Percentiles rank a stretch among this genome's conserved stretches.
Conservation (phyloP, 2,888 invertebrate genomes). For the Lapara coniferarum region DNA sequence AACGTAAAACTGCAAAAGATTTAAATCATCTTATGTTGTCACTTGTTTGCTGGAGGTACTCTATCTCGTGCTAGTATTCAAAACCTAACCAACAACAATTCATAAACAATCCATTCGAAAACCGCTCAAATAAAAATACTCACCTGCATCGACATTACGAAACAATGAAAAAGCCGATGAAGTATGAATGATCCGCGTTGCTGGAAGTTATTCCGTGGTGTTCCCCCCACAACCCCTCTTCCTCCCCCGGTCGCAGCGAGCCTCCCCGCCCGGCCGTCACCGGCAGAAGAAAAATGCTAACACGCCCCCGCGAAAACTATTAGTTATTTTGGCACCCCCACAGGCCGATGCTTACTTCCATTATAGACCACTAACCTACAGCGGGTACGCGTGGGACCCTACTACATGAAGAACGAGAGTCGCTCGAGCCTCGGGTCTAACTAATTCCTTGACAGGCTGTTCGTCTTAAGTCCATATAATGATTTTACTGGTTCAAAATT, state of each 20-base stretch:
- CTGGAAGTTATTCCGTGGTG: slow-evolving; percentile 64
- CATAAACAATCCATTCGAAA: too few species aligned
- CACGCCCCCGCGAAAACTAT: slow-evolving; percentile 83
- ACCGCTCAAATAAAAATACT: background rate
- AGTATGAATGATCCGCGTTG: slow-evolving; percentile 80
- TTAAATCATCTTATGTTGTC: too few species aligned
- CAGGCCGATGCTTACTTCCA: slow-evolving; percentile 63
- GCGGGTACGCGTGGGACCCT: slow-evolving; percentile 31
- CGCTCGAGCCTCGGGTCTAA: slow-evolving; percentile 27
- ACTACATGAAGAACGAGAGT: slow-evolving; percentile 26
- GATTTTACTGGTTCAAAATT: too few species aligned
- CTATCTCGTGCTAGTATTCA: too few species aligned
- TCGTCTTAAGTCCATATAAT: background rate
- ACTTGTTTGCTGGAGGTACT: too few species aligned
- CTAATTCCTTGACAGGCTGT: slow-evolving; percentile 13
- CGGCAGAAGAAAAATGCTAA: slow-evolving; percentile 84
- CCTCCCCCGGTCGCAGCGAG: slow-evolving; percentile 39
- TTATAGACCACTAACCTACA: slow-evolving; percentile 67
- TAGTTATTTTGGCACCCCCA: slow-evolving; percentile 83
- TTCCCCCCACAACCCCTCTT: slow-evolving; percentile 41
- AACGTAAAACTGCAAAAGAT: too few species aligned
- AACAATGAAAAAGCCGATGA: slow-evolving; percentile 78
- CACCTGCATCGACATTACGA: slow-evolving; percentile 16
- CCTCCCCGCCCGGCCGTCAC: slow-evolving; percentile 66
- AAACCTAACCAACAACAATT: too few species aligned